Evolutionary conservation across 2,113 vertebrate genomes (phyloP).

Genomic region (Chinchilla lanigera): DNA sequence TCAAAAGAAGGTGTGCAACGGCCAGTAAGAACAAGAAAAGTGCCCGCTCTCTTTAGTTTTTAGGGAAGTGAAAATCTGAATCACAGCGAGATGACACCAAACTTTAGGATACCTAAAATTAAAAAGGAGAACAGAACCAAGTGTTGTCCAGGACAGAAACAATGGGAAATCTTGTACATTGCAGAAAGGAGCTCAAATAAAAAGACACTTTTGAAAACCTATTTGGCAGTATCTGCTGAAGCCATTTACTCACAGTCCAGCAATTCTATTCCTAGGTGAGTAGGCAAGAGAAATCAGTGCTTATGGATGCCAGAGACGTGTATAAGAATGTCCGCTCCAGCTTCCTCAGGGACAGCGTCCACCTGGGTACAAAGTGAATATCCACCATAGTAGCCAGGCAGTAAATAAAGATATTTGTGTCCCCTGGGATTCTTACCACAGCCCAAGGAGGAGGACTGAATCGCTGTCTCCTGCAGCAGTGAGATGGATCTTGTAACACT

Average conservation of each 20-base stretch:
- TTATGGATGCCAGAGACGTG: not conserved
- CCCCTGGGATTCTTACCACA: accelerated
- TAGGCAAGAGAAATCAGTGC: not conserved
- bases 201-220: not conserved
- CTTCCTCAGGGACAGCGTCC: not conserved
- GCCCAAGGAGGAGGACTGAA: too few relatives aligned
- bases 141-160: too few relatives aligned
- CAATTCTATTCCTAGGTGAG: too few relatives aligned
- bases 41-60: not conserved
- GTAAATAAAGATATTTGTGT: not conserved
- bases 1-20: not conserved
- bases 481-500: not conserved
- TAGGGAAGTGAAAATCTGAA: not conserved
- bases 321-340: not conserved
- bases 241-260: not conserved
- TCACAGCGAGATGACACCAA: not conserved
- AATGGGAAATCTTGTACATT: not conserved
- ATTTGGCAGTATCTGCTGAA: not conserved
- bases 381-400: too few relatives aligned
- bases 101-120: not conserved
- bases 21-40: not conserved
- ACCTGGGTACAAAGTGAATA: not conserved
- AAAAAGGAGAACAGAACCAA: not conserved
- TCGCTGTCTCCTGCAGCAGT: not conserved
- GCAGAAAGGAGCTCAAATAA: not conserved